Conservation (phyloP, 2,888 invertebrate genomes). For the Mycalesis mineus region DNA sequence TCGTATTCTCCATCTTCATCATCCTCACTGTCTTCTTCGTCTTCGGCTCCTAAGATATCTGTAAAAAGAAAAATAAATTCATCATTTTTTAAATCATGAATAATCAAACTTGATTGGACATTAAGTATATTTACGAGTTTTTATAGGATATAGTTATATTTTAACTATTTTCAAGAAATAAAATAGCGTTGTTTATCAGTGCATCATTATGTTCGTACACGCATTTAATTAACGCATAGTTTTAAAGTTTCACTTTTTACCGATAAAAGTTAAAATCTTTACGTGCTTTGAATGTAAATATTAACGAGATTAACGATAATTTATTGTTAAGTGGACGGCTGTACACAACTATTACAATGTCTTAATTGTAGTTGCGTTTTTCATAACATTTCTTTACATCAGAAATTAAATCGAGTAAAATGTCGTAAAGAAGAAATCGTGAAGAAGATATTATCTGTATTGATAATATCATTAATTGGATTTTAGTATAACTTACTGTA, state of each 20-base stretch:
- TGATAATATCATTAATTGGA: not conserved
- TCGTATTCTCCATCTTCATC: slow-evolving; percentile 51
- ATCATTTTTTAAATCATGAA: not conserved
- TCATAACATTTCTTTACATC: not conserved
- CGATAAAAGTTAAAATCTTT: not conserved
- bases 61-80: slow-evolving; percentile 33
- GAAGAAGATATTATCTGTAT: not conserved
- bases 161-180: too few species aligned
- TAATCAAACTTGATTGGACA: too few species aligned
- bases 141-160: too few species aligned
- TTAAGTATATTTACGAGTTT: too few species aligned
- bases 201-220: not conserved
- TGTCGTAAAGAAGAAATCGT: not conserved
- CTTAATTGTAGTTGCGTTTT: slow-evolving; percentile 7
- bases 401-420: not conserved
- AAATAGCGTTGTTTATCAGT: not conserved
- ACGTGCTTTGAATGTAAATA: not conserved
- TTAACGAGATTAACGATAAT: not conserved
- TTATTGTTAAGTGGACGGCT: not conserved
- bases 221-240: not conserved
- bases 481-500: not conserved
- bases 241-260: not conserved
- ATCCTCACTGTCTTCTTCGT: slow-evolving; percentile 47
- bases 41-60: slow-evolving; percentile 63
- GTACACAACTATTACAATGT: not conserved